Conservation (phyloP, 1,140 invertebrate species). For the Chlorops oryzae region DNA sequence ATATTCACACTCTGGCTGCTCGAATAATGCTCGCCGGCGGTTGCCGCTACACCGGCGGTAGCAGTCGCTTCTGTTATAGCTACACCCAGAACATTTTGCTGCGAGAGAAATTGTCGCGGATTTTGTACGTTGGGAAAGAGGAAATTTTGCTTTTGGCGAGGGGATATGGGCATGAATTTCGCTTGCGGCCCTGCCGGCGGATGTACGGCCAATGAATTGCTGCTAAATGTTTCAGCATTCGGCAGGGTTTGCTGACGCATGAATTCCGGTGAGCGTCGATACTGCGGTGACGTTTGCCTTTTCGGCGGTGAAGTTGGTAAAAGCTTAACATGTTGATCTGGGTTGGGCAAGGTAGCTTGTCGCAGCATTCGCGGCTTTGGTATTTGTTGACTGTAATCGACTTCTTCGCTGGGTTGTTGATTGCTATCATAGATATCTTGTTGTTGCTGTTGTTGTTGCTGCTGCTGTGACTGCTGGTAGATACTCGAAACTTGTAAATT, state of each 20-base stretch:
- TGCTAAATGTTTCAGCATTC: constrained; percentile 41
- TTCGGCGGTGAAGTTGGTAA: constrained; percentile 46
- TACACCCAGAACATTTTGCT: constrained; percentile 42
- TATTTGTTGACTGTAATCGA: constrained; percentile 23
- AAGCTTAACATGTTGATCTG: constrained; percentile 44
- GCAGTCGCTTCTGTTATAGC: constrained; percentile 28
- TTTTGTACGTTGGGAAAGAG: constrained; percentile 44
- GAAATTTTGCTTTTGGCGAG: constrained; percentile 44
- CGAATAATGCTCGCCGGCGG: constrained; percentile 41
- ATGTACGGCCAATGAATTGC: constrained; percentile 40
- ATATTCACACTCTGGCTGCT: constrained; percentile 47
- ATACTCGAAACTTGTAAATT: too few relatives aligned
- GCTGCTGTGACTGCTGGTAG: too few relatives aligned
- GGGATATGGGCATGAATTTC: constrained; percentile 46
- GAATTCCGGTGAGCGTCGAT: constrained; percentile 44
- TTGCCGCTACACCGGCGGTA: constrained; percentile 22
- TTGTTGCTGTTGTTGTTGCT: too few relatives aligned
- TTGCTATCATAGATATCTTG: too few relatives aligned
- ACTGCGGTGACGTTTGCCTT: constrained; percentile 43
- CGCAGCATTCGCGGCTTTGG: constrained; percentile 41
- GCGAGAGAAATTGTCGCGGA: constrained; percentile 42
- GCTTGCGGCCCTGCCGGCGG: constrained; percentile 27
- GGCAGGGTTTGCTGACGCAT: constrained; percentile 45
- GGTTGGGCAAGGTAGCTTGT: constrained; percentile 45
- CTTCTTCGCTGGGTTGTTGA: constrained; percentile 21